Evolutionary conservation across 2,113 vertebrate species (phyloP).

Genomic region (Calidris pugnax): DNA sequence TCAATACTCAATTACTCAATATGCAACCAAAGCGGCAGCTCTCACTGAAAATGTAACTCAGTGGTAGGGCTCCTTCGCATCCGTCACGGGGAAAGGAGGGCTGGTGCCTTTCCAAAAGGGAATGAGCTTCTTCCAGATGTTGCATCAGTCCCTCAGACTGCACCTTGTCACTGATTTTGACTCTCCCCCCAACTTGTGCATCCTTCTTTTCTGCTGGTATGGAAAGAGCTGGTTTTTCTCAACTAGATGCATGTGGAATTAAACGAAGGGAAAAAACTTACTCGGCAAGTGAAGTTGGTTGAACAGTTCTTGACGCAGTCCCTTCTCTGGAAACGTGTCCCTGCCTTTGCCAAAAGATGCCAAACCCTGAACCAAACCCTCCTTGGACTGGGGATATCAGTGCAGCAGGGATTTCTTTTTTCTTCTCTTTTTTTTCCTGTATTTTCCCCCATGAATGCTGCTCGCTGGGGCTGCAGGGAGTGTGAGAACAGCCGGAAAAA

Average conservation of each 20-base stretch:
- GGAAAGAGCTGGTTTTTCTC: background rate
- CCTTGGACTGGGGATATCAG: background rate
- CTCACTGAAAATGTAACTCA: fast-evolving
- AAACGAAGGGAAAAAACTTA: background rate
- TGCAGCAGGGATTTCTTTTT: background rate
- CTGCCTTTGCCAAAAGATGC: background rate
- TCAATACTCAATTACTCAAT: too few relatives aligned
- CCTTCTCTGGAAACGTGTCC: background rate
- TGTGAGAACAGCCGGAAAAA: background rate
- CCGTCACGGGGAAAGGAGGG: background rate
- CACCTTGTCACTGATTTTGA: background rate
- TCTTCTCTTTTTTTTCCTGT: too few relatives aligned
- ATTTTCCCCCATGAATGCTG: background rate
- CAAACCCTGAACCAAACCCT: fast-evolving
- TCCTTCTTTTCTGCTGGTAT: background rate
- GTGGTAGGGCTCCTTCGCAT: background rate
- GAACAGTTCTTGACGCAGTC: background rate
- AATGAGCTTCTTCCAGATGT: background rate
- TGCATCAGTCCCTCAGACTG: fast-evolving
- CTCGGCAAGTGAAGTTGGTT: background rate
- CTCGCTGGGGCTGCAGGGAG: background rate
- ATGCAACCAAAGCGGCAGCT: background rate
- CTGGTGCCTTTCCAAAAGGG: background rate
- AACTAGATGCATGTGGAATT: fast-evolving
- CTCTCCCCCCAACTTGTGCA: fast-evolving